phyloP scores from a whole-genome alignment of 2,888 invertebrate genomes.

The Drosophila lacicola region DNA sequence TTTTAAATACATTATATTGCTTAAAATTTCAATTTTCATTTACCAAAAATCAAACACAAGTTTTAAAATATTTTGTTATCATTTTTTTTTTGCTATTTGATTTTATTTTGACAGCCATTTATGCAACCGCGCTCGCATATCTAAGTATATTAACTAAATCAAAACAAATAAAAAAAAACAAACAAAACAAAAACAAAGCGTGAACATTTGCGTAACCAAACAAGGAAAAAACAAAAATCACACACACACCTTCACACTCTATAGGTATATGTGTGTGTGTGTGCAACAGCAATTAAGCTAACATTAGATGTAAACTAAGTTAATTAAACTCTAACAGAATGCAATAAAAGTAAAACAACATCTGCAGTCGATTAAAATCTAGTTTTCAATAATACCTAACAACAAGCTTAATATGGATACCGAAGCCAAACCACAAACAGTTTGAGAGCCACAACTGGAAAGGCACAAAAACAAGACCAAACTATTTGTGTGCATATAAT shows the following conservation, averaged over 20 bases:
- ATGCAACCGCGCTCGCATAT: constrained; percentile 34
- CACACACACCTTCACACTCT: constrained; percentile 16
- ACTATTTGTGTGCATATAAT: neutral
- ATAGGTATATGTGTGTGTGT: constrained; percentile 21
- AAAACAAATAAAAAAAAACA: constrained; percentile 35
- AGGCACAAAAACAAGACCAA: neutral
- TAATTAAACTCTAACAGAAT: constrained; percentile 71
- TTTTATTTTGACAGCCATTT: neutral
- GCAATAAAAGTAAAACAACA: constrained; percentile 55
- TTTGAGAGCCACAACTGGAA: constrained; percentile 8
- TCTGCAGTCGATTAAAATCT: constrained; percentile 35
- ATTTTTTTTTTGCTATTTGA: neutral
- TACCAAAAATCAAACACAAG: neutral
- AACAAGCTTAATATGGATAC: constrained; percentile 6
- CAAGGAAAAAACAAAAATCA: constrained; percentile 61
- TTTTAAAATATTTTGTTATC: neutral
- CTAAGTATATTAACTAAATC: constrained; percentile 41
- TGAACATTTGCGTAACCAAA: constrained; percentile 78
- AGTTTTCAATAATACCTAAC: constrained; percentile 39
- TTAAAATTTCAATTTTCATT: constrained; percentile 19
- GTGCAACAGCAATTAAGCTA: constrained; percentile 73
- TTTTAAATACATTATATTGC: constrained; percentile 23
- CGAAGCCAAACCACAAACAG: constrained; percentile 6
- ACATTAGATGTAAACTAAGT: constrained; percentile 76
- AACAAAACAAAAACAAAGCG: constrained; percentile 47